Percentiles rank a stretch among this genome's conserved stretches.
phyloP scores from a whole-genome alignment of 2,888 invertebrate genomes.

The Cremastinae sp. region DNA sequence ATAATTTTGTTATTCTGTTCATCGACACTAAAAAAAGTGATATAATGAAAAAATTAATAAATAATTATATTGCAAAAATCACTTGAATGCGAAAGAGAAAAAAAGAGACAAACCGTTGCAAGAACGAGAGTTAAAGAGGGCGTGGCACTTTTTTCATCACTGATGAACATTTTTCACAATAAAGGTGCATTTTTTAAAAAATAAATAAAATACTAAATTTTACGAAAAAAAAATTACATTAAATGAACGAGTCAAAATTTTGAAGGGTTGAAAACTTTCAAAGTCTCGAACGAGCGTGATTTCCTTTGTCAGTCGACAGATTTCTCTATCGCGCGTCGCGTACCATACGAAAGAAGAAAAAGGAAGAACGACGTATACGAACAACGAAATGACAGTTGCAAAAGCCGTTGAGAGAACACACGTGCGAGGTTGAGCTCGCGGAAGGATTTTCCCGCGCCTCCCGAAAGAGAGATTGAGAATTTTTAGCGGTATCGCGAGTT shows the following conservation, averaged over 20 bases:
- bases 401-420: constrained; percentile 20
- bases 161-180: not conserved
- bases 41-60: not conserved
- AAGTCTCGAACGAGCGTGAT: no score
- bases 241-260: no score
- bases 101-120: no score
- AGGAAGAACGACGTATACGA: no score
- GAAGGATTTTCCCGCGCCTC: constrained; percentile 24
- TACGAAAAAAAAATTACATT: no score
- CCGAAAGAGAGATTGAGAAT: not conserved
- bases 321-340: constrained; percentile 2
- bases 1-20: not conserved
- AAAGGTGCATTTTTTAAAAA: no score
- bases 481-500: not conserved
- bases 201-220: no score
- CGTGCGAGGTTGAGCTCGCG: constrained; percentile 1
- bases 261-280: no score
- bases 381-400: constrained; percentile 9
- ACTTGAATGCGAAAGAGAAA: not conserved
- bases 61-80: not conserved
- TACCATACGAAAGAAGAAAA: not conserved
- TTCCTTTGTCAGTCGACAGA: not conserved
- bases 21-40: not conserved
- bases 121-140: no score
- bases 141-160: no score